Base-by-base conservation (phyloP, 2,113 vertebrate species). In the Labrus mixtus region DNA sequence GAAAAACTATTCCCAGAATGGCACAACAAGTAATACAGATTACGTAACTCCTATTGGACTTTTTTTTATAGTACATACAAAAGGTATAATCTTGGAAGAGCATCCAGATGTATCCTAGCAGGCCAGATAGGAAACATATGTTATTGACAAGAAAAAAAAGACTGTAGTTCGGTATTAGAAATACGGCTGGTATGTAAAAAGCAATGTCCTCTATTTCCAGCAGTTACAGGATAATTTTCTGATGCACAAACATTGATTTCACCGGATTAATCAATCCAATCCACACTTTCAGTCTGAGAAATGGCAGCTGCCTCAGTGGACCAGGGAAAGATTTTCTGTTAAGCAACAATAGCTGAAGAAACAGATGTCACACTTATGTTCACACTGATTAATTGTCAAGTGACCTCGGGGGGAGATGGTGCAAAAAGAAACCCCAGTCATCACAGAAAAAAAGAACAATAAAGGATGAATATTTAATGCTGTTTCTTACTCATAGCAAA, bases 261-360 rank as follows among this genome's bases (percentile, higher is more conserved):
- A 73, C 12, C 22, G 20, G 48, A 64, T 72, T 43, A 54, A 76
- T 67, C 45, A 55, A 48, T 70, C 45, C 45, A 55, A 48, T 70
- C 45, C 33, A 55, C 29, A 53, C 45, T 71, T 43, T 60, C 11
- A 73, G 55, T 25, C 33, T 36, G 0, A 78, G 59, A 11, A n/a
- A 23, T 2, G 8, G 29, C 29, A 68, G 61, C 8, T 19, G 2
- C 11, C 17, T 33, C n/a, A 22, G 8, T 17, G 0, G 0, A 70
- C n/a, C 19, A 22, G 36, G 12, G 43, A 70, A 71, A 58, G 6
- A 54, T 66, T 74, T 67, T 22, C 68, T 53, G 41, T 57, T 45
- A 65, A 59, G 65, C 45, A 63, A 43, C 17, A 67, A 58, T 68
- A 45, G 43, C 57, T n/a, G 33, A 56, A 45, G 23, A 66, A 68